Percentiles rank a stretch among this genome's conserved stretches.
Evolutionary conservation across 1,140 invertebrate genomes (phyloP).

Genomic region (Bombus superbus): DNA sequence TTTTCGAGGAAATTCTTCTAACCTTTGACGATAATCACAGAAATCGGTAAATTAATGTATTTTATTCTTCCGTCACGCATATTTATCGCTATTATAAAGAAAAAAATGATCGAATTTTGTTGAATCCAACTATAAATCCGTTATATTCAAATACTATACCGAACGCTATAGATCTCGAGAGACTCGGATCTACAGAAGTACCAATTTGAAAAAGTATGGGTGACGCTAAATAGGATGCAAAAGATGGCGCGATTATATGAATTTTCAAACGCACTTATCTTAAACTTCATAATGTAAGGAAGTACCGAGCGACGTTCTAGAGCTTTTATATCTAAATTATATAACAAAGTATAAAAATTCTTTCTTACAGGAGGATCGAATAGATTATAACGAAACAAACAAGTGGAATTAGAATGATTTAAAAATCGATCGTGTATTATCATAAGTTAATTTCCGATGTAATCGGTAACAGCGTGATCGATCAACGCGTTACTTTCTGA

Average conservation of each 20-base stretch:
- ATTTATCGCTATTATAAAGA: neutral
- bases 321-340: neutral
- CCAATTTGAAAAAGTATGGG: constrained; percentile 38
- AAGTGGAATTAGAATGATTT: neutral
- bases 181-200: neutral
- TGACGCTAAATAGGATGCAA: neutral
- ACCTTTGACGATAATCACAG: constrained; percentile 19
- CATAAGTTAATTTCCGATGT: neutral
- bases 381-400: neutral
- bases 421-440: neutral
- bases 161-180: neutral
- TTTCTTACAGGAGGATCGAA: neutral
- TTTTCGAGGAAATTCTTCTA: constrained; percentile 22
- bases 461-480: neutral
- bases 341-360: neutral
- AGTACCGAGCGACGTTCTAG: neutral
- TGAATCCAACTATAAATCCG: neutral
- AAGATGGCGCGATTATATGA: constrained; percentile 46
- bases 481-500: neutral
- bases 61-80: neutral
- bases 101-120: neutral
- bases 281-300: neutral
- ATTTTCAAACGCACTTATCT: constrained; percentile 37
- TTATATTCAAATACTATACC: constrained; percentile 11
- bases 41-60: neutral